Conservation (phyloP, 2,113 vertebrate species). For the Apodemus speciosus region DNA sequence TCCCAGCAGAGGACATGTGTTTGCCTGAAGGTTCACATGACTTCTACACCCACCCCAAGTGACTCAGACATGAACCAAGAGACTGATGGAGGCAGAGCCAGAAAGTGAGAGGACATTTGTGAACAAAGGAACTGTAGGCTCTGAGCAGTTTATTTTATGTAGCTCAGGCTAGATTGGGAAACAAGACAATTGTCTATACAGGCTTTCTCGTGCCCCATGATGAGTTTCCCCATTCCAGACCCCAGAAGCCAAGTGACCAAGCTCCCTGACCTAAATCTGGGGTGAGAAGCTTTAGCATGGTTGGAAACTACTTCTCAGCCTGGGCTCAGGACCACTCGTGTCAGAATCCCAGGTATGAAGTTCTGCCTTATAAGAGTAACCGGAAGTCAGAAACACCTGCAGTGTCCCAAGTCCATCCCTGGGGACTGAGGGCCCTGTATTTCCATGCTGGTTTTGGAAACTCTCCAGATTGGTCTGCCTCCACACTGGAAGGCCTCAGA, state of each 20-base stretch:
- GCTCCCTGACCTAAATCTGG: neutral
- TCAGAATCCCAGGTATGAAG: neutral
- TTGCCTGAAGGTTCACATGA: neutral
- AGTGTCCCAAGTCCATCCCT: neutral
- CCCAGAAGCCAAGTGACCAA: neutral
- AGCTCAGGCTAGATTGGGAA: conserved; percentile 4
- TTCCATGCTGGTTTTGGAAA: neutral
- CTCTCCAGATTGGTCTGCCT: neutral
- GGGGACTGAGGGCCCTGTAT: neutral
- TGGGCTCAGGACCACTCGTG: neutral
- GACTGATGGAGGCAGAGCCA: conserved; percentile 6
- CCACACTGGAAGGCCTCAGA: neutral
- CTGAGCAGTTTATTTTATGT: neutral
- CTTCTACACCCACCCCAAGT: neutral
- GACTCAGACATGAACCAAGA: conserved; percentile 38
- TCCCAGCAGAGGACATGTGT: neutral
- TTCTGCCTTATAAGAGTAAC: neutral
- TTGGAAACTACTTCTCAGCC: neutral
- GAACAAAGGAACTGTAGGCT: neutral
- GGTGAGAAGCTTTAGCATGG: neutral
- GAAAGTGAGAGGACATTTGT: neutral
- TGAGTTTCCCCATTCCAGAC: neutral
- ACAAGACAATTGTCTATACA: neutral
- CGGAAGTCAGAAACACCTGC: neutral
- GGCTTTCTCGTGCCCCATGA: neutral